These are phyloP conservation scores for Cervus canadensis DNA, from an alignment of 2,113 vertebrate species.

Conservation along the genomic window DNA sequence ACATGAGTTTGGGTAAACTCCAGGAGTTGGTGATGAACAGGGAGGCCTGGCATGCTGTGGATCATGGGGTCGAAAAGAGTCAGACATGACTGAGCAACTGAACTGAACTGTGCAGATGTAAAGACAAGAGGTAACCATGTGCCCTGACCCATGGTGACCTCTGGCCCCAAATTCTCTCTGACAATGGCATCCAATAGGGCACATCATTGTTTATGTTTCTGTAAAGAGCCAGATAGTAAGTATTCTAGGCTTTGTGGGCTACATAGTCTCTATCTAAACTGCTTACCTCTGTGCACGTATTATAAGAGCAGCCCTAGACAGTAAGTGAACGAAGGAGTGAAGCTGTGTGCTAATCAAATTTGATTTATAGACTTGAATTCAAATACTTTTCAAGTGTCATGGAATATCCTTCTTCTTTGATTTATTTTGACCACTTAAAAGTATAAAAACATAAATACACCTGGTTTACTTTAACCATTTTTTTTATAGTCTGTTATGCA, in stretches of 20 bases:
- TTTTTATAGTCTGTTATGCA: conserved; percentile 93
- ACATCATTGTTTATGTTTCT: not conserved
- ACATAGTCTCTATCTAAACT: not conserved
- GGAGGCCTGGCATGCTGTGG: not conserved
- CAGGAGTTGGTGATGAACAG: not conserved
- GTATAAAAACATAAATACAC: conserved; percentile 65
- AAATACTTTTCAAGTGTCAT: not conserved
- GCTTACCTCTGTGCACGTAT: not conserved
- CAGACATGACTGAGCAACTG: not conserved
- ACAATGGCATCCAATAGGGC: not conserved
- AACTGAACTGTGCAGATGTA: not conserved
- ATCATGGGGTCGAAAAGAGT: not conserved
- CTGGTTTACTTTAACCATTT: conserved; percentile 82
- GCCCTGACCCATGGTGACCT: not conserved
- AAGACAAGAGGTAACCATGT: not conserved
- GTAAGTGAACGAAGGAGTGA: not conserved
- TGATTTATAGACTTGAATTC: not conserved
- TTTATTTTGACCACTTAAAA: not conserved
- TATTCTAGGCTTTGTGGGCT: not conserved
- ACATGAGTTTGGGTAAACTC: not conserved
- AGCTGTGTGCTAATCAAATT: not conserved
- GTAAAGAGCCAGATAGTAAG: not conserved
- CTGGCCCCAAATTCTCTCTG: not conserved
- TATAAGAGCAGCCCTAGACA: not conserved
- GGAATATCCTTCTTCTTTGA: not conserved